Base-by-base conservation (phyloP, 2,888 invertebrate genomes). In the Polia nebulosa region DNA sequence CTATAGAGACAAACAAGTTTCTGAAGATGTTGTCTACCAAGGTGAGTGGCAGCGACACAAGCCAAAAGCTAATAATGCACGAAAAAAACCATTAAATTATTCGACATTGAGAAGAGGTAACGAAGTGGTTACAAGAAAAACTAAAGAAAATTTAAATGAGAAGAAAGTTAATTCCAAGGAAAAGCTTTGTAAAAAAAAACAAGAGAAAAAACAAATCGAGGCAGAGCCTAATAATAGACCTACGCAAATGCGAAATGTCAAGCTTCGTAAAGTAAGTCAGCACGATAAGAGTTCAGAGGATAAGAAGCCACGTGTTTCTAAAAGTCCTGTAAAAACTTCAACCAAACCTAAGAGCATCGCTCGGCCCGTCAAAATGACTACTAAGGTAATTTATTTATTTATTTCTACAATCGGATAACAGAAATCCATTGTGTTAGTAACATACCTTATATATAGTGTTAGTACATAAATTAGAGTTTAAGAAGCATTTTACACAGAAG, bases 11-110 rank as follows among this genome's bases (percentile, higher is more conserved):
- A 91, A 86, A 80, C 83, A 89, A 75, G 72, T 84, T 15, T 92
- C 89, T 32, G 92, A 94, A 82, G 95, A 95, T 80, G 87, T 95
- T 29, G 82, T 95, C n/a, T 95, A 88, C 76, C 94, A 94, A 87
- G 95, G 95, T 55, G 87, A 92, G 64, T 95, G 95, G 95, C 92
- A 94, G 78, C 85, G 81, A 57, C 80, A 82, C 44, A 87, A 78
- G 9, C 84, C 87, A 9, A 90, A 88, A 78, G 25, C 71, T 39
- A 25, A 81, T 49, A 25, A 80, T 36, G 55, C 67, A 17, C 88
- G 83, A 59, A 90, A 87, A 76, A 89, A 81, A 67, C 63, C 72
- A 34, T 78, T 60, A 6, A 85, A 77, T 71, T 81, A 77, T 17
- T 52, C 78, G 13, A 39, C 76, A 4, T 58, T 73, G 25, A 89